Percentiles rank a stretch among this genome's conserved stretches.
Conservation (phyloP, 2,113 vertebrate species). For the Actenoides hombroni region DNA sequence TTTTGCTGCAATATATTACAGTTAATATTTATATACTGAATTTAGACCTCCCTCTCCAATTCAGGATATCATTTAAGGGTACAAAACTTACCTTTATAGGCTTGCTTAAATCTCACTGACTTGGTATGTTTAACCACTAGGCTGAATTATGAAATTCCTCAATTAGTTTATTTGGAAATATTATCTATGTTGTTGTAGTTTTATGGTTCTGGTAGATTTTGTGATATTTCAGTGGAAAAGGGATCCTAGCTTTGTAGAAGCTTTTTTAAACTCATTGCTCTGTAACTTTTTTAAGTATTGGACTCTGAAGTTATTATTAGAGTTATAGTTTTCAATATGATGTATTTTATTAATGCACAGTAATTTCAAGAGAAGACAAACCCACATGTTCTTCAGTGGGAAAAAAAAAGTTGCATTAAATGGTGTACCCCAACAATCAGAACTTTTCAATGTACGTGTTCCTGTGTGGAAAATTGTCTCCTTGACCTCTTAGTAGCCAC, state of each 20-base stretch:
- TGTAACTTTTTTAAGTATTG: not conserved
- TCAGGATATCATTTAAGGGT: not conserved
- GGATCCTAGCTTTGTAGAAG: not conserved
- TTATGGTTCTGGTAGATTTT: not conserved
- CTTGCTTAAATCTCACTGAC: not conserved
- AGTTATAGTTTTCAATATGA: not conserved
- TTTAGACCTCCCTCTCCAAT: not conserved
- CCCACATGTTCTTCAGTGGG: not conserved
- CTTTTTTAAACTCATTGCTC: not conserved
- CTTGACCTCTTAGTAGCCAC: not conserved
- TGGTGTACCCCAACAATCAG: not conserved
- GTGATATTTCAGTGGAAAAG: not conserved
- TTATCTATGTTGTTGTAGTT: not conserved
- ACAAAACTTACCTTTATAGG: not conserved
- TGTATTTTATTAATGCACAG: not conserved
- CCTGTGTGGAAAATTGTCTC: not conserved
- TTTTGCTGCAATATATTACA: constrained; percentile 9
- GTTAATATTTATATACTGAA: not conserved
- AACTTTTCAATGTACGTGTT: not conserved
- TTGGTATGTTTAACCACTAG: not conserved
- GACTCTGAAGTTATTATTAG: not conserved
- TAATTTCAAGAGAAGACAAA: not conserved
- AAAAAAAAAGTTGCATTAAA: not conserved
- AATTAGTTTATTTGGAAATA: not conserved
- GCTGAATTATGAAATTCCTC: not conserved